Conservation (phyloP, 2,113 vertebrate species). For the Urocynchramus pylzowi region DNA sequence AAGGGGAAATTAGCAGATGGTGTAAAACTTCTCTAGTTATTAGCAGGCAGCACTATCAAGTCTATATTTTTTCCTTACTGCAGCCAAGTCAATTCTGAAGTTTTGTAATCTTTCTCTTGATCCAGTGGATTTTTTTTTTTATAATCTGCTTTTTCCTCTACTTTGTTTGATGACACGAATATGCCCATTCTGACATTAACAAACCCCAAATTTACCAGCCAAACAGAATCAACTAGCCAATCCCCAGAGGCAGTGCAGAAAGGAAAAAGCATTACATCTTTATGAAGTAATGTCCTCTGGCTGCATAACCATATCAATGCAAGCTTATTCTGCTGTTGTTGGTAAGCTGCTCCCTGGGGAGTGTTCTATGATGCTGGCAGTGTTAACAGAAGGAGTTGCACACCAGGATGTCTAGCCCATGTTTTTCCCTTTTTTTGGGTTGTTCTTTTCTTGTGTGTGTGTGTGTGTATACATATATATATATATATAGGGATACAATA, state of each 20-base stretch:
- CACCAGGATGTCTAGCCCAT: not conserved
- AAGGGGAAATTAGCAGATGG: conserved; percentile 37
- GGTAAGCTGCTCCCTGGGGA: not conserved
- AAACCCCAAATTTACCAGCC: not conserved
- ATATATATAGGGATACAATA: not conserved
- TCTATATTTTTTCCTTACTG: not conserved
- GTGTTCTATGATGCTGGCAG: not conserved
- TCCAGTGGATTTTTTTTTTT: too few species aligned
- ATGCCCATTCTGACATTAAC: not conserved
- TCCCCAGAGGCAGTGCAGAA: not conserved
- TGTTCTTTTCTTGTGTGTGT: not conserved
- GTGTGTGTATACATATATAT: too few species aligned
- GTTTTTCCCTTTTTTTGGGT: not conserved
- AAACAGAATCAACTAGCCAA: not conserved
- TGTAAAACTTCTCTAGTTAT: conserved; percentile 2
- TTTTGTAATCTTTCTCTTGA: not conserved
- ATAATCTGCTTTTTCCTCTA: not conserved
- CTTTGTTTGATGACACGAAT: not conserved
- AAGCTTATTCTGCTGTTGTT: not conserved
- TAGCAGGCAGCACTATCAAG: not conserved
- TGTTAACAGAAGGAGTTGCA: not conserved
- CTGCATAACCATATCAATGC: not conserved
- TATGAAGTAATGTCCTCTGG: not conserved
- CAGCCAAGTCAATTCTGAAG: not conserved
- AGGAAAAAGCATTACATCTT: not conserved